Evolutionary conservation across 2,113 vertebrate genomes (phyloP).

Genomic region (Tragulus kanchil): DNA sequence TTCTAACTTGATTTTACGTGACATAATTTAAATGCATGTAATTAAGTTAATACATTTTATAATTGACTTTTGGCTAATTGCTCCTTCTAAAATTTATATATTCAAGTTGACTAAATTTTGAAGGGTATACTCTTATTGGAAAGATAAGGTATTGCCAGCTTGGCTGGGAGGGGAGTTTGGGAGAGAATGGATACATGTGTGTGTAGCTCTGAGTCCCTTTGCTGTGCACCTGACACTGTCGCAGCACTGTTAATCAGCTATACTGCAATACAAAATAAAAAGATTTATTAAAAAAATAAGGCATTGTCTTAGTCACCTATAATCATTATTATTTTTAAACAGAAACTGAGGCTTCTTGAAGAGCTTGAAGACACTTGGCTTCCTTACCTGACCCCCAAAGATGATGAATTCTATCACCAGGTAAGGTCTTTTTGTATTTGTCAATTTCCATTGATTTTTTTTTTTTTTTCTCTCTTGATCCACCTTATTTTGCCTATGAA

Average conservation of each 20-base stretch:
- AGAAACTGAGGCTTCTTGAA: constrained; percentile 95
- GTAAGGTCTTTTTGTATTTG: constrained; percentile 85
- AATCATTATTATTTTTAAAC: constrained; percentile 58
- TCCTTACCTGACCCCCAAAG: constrained; percentile 93
- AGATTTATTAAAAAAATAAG: background rate
- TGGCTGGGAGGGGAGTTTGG: background rate
- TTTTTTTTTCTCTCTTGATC: background rate
- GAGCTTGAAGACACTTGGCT: constrained; percentile 94
- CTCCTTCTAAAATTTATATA: background rate
- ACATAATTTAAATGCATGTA: background rate
- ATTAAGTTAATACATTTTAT: background rate
- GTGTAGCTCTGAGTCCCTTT: background rate
- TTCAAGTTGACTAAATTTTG: background rate
- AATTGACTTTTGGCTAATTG: background rate
- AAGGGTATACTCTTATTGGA: background rate
- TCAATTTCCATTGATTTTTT: background rate
- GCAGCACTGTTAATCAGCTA: background rate
- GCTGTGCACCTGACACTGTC: background rate
- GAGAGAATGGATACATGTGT: background rate
- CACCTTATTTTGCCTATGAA: background rate
- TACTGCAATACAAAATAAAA: background rate
- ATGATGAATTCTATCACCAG: constrained; percentile 94
- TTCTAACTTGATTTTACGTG: background rate
- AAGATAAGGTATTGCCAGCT: background rate
- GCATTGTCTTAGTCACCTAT: background rate